phyloP scores from a whole-genome alignment of 2,113 vertebrate species.

The Australoheros scitulus region DNA sequence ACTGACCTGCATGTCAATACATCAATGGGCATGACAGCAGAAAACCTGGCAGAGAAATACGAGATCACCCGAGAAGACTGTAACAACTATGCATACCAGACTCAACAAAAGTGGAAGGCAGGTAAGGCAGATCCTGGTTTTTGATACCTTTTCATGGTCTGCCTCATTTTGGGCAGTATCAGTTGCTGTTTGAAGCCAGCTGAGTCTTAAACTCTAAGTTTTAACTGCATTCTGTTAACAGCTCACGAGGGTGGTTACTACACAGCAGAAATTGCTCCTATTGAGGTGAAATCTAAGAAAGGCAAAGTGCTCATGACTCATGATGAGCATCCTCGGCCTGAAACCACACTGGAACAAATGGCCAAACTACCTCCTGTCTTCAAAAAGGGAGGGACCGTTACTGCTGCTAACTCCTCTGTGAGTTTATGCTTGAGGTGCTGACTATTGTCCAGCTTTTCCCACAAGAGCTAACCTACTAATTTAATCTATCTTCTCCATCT shows the following conservation, averaged over 20 bases:
- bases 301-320: conserved; percentile 86
- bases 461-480: neutral
- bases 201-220: neutral
- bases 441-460: neutral
- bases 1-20: conserved; percentile 88
- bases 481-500: neutral
- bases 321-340: conserved; percentile 94
- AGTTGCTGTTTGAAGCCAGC: neutral
- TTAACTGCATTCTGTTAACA: conserved; percentile 55
- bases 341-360: conserved; percentile 90
- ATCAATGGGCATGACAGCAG: conserved; percentile 93
- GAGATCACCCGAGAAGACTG: conserved; percentile 89
- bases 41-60: conserved; percentile 93
- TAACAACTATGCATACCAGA: conserved; percentile 86
- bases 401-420: conserved; percentile 95
- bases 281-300: conserved; percentile 92
- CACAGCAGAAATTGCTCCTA: conserved; percentile 88
- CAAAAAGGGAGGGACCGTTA: conserved; percentile 94
- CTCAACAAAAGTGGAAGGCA: conserved; percentile 92
- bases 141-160: neutral
- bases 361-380: conserved; percentile 89
- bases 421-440: conserved; percentile 39
- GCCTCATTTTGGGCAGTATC: neutral
- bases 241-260: conserved; percentile 90
- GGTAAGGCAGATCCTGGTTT: conserved; percentile 76